Percentiles rank a stretch among this genome's conserved stretches.
Conservation (phyloP, 2,888 invertebrate species). For the Drosophila anomelani region DNA sequence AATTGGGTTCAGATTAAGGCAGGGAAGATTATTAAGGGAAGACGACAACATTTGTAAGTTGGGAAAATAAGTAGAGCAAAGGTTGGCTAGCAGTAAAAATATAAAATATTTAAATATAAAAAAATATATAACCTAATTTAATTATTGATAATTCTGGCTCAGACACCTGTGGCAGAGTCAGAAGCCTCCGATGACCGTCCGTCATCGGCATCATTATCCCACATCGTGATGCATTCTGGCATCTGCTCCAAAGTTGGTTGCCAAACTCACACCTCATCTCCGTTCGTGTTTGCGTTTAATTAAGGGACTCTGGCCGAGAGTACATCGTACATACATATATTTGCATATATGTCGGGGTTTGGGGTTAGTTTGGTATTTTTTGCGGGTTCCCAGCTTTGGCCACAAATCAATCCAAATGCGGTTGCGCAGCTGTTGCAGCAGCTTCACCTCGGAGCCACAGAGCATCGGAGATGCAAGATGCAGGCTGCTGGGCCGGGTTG, state of each 20-base stretch:
- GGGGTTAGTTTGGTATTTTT: constrained; percentile 39
- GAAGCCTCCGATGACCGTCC: neutral
- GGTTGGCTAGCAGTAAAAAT: neutral
- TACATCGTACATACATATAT: neutral
- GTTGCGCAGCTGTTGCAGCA: constrained; percentile 81
- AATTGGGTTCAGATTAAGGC: constrained; percentile 19
- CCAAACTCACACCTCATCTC: constrained; percentile 27
- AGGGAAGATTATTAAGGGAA: neutral
- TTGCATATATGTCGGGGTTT: constrained; percentile 29
- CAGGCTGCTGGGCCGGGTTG: constrained; percentile 17
- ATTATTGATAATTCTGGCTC: neutral
- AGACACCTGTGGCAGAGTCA: constrained; percentile 6
- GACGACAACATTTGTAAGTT: constrained; percentile 6
- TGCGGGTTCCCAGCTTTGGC: constrained; percentile 58
- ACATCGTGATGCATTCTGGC: constrained; percentile 13
- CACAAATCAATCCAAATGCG: constrained; percentile 84
- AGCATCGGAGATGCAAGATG: constrained; percentile 50
- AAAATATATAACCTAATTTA: neutral
- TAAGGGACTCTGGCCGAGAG: constrained; percentile 14
- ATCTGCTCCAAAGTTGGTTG: constrained; percentile 14
- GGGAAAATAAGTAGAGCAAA: neutral
- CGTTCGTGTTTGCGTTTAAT: constrained; percentile 60
- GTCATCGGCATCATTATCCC: constrained; percentile 14
- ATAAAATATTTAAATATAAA: neutral
- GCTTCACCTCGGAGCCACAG: constrained; percentile 6